Conservation (phyloP, 2,888 invertebrate genomes). For the Ophioninae sp. region DNA sequence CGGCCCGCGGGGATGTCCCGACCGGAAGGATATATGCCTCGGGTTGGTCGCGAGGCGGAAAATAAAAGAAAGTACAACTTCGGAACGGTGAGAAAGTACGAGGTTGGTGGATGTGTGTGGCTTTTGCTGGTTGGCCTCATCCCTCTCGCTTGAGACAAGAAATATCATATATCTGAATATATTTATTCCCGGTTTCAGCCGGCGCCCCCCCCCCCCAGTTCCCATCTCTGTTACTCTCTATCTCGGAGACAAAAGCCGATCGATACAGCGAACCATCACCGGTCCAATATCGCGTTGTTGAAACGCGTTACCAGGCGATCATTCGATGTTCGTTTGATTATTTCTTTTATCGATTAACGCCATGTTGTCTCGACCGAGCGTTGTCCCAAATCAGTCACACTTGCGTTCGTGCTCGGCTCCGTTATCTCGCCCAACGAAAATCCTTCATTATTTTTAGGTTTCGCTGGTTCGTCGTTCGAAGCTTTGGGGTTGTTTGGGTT, state of each 20-base stretch:
- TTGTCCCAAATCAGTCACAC: too few species aligned
- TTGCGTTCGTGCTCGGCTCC: too few species aligned
- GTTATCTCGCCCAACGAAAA: too few species aligned
- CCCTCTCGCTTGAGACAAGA: slow-evolving; percentile 23
- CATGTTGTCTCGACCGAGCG: too few species aligned
- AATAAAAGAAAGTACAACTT: slow-evolving; percentile 10
- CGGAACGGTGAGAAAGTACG: slow-evolving; percentile 29
- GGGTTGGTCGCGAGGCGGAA: slow-evolving; percentile 27
- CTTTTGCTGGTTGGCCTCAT: slow-evolving; percentile 18
- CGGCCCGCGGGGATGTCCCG: slow-evolving; percentile 49
- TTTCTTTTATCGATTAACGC: too few species aligned
- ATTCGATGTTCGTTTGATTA: background rate
- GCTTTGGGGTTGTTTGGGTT: too few species aligned
- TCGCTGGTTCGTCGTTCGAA: too few species aligned
- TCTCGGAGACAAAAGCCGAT: slow-evolving; percentile 27
- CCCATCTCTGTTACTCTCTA: background rate
- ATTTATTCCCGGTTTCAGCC: slow-evolving; percentile 30
- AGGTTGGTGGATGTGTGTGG: background rate
- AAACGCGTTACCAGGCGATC: background rate
- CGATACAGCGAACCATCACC: slow-evolving; percentile 19
- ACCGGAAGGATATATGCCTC: slow-evolving; percentile 45
- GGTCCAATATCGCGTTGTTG: background rate
- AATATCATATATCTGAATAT: slow-evolving; percentile 55
- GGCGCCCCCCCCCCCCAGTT: too few species aligned
- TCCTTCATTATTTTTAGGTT: too few species aligned